phyloP scores from a whole-genome alignment of 2,888 invertebrate genomes.

The Amblyjoppa fuscipennis region DNA sequence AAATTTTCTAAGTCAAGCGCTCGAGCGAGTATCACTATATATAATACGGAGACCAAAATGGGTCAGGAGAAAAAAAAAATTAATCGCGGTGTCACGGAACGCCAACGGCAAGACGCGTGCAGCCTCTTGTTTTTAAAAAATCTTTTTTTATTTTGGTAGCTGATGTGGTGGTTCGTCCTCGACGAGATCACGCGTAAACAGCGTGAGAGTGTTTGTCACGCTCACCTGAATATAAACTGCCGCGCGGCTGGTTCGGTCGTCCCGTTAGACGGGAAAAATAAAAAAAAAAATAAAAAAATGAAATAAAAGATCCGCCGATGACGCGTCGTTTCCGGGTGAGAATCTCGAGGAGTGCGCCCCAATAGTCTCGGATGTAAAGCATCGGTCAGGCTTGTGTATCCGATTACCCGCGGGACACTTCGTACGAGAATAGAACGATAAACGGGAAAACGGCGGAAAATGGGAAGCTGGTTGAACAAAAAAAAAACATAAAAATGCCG shows the following conservation, averaged over 20 bases:
- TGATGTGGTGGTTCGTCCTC: not conserved
- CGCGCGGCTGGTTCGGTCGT: not conserved
- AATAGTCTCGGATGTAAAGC: constrained; percentile 6
- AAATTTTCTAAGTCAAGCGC: not conserved
- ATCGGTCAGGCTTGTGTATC: not conserved
- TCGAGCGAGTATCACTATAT: too few species aligned
- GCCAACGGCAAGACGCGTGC: constrained; percentile 7
- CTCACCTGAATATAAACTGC: constrained; percentile 31
- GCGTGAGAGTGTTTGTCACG: constrained; percentile 11
- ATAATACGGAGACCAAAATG: too few species aligned
- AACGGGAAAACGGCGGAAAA: constrained; percentile 7
- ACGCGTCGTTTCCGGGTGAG: constrained; percentile 5
- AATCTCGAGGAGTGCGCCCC: not conserved
- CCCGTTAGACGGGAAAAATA: not conserved
- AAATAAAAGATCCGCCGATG: not conserved
- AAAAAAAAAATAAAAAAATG: not conserved
- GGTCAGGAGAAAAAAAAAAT: constrained; percentile 10
- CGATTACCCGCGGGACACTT: not conserved
- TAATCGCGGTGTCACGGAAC: not conserved
- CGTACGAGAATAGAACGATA: constrained; percentile 15
- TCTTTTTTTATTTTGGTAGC: not conserved
- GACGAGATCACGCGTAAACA: constrained; percentile 31
- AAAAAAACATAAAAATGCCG: constrained; percentile 15
- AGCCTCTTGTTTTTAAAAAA: not conserved
- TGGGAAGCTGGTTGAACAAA: not conserved